Evolutionary conservation across 2,797 vertebrate species (phyloP), one percentile per base, ranked within the genome.

Genomic region (Sandelia bainsii): DNA sequence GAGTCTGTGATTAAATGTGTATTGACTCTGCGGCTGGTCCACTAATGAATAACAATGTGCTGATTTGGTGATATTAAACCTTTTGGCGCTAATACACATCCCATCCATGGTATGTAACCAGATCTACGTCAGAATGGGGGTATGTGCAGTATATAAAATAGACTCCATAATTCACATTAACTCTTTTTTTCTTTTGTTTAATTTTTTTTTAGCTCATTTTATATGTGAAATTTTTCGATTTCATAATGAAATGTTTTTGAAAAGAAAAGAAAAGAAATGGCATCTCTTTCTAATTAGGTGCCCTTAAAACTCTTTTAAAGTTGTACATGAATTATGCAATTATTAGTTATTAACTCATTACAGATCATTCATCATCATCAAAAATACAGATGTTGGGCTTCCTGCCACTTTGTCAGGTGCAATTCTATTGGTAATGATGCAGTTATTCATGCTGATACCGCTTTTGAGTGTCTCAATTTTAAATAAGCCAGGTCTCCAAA

Each of bases 11-110:
- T 94, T 94, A 94, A 94, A 93, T 89, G 91, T 91, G 92, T 94
- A 94, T 95, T 94, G 93, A 94, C 93, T 94, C 93, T 94, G 91
- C 91, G 82, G 92, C 94, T 92, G 92, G 90, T 91, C 92, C 82
- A 83, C 90, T 92, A 94, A 94, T 95, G 94, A 95, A 94, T 94
- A 93, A 94, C 93, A 94, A 93, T 93, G 91, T 92, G 89, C 91
- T 92, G 92, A 91, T 94, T 94, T 91, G 92, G 86, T 89, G 92
- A 92, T 93, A 94, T 94, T 92, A 94, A 90, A 94, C 88, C 84
- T 92, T 92, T 86, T 84, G 87, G 87, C 85, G 84, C 87, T 23
- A 91, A 94, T 93, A 92, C 93, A 90, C 93, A 93, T 92, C 79
- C 88, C 62, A 51, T 80, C 80, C 25, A 23, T 22, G 20, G 23